Percentiles rank a stretch among this genome's conserved stretches.
Evolutionary conservation across 2,113 vertebrate genomes (phyloP).

Genomic region (Burhinus oedicnemus): DNA sequence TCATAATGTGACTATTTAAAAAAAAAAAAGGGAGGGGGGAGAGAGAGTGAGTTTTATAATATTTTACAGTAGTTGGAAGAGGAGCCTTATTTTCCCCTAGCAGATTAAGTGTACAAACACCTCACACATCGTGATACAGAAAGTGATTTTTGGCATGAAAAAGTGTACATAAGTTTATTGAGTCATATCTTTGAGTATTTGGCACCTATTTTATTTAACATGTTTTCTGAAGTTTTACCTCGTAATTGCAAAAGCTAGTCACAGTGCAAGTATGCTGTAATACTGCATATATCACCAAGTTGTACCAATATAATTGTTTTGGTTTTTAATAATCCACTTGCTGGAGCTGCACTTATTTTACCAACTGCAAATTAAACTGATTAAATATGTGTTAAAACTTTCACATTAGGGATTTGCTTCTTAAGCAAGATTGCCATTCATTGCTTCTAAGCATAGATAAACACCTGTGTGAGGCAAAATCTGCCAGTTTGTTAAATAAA

Average conservation of each 20-base stretch:
- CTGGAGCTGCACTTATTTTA: not conserved
- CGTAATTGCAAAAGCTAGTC: not conserved
- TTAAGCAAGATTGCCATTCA: not conserved
- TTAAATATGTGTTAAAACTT: not conserved
- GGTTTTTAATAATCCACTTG: not conserved
- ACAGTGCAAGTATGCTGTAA: not conserved
- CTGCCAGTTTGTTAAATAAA: not conserved
- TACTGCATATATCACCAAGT: not conserved
- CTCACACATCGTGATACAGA: fast-evolving
- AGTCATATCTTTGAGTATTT: not conserved
- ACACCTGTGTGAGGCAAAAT: not conserved
- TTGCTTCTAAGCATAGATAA: not conserved
- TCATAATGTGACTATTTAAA: not conserved
- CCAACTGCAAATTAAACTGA: not conserved
- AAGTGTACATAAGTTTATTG: not conserved
- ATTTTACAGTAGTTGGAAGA: not conserved
- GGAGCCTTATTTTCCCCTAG: not conserved
- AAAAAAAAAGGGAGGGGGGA: fast-evolving
- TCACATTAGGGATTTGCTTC: not conserved
- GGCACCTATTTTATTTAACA: not conserved
- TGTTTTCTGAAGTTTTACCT: not conserved
- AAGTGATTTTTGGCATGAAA: not conserved
- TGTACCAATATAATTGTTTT: not conserved
- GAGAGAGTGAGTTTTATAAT: not conserved
- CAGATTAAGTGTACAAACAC: not conserved